Percentiles rank a stretch among this genome's conserved stretches.
Conservation (phyloP, 2,888 invertebrate genomes). For the Pristionchus entomophagus region DNA sequence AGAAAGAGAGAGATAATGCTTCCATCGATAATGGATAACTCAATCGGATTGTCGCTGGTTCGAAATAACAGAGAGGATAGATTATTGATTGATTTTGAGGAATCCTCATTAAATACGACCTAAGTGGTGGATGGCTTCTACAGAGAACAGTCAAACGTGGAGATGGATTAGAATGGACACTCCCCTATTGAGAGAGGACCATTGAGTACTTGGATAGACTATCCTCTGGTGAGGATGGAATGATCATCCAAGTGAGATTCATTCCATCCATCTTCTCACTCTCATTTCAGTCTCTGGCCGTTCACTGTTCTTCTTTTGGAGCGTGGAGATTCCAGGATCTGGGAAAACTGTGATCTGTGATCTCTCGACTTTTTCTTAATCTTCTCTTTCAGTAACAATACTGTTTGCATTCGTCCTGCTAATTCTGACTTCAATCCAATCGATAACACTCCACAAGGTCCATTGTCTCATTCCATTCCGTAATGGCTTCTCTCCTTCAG, state of each 20-base stretch:
- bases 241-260: neutral
- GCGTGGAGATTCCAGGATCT: neutral
- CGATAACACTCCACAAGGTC: too few species aligned
- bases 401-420: neutral
- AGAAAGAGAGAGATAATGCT: too few species aligned
- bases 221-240: neutral
- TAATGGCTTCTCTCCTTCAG: neutral
- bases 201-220: neutral
- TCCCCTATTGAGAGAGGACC: neutral
- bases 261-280: neutral
- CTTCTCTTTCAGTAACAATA: neutral
- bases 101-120: neutral
- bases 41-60: too few species aligned
- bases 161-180: neutral
- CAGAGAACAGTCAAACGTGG: neutral
- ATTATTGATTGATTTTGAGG: too few species aligned
- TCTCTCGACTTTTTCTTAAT: neutral
- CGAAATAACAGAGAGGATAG: too few species aligned
- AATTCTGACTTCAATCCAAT: neutral
- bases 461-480: too few species aligned
- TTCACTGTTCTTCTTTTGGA: neutral
- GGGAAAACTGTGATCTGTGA: neutral
- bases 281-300: neutral
- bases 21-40: too few species aligned
- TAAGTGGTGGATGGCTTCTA: neutral